Evolutionary conservation across 2,888 invertebrate genomes (phyloP).

Genomic region (Myopa testacea): DNA sequence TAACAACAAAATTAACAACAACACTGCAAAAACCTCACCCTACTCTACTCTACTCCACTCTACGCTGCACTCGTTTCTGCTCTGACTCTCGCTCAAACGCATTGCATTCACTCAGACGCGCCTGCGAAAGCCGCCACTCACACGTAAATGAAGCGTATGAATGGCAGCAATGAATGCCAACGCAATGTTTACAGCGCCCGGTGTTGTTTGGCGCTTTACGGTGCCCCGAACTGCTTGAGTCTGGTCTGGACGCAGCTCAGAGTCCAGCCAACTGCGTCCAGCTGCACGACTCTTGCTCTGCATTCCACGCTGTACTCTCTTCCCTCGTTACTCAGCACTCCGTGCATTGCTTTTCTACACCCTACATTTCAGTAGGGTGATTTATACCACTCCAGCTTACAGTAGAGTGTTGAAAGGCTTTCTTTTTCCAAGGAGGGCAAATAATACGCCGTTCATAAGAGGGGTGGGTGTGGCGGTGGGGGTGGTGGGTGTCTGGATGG

Average conservation of each 20-base stretch:
- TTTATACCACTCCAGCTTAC: too few species aligned
- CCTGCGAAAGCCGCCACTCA: constrained; percentile 27
- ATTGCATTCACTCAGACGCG: not conserved
- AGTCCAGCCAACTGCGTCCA: not conserved
- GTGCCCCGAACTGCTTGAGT: not conserved
- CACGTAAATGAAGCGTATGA: constrained; percentile 22
- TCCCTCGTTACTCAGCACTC: too few species aligned
- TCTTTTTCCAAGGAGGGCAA: too few species aligned
- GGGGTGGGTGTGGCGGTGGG: too few species aligned
- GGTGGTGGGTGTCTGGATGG: too few species aligned
- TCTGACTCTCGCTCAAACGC: too few species aligned
- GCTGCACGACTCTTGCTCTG: too few species aligned
- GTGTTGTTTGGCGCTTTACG: not conserved
- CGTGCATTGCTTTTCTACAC: too few species aligned
- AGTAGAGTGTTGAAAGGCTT: constrained; percentile 18
- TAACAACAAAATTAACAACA: constrained; percentile 13
- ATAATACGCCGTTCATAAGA: too few species aligned
- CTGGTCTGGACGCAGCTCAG: too few species aligned
- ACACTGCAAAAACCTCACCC: not conserved
- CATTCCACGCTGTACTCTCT: too few species aligned
- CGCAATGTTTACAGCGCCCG: not conserved
- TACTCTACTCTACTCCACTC: not conserved
- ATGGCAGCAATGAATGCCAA: constrained; percentile 11
- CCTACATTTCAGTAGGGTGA: too few species aligned
- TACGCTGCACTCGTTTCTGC: not conserved